Evolutionary conservation across 2,113 vertebrate species (phyloP).

Genomic region (Clarias macrocephalus): DNA sequence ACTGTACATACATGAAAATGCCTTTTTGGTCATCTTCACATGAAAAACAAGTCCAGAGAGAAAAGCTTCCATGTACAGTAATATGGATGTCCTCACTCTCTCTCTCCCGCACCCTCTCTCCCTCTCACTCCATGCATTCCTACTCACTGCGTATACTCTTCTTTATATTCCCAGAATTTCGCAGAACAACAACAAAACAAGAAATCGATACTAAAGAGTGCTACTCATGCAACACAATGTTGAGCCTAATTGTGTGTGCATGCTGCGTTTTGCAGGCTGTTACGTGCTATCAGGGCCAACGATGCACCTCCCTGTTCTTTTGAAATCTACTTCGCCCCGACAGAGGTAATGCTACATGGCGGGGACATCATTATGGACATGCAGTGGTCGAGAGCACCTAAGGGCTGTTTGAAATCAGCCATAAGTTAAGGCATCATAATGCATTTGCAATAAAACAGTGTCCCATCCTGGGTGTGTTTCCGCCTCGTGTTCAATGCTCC

Average conservation of each 20-base stretch:
- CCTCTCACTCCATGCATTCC: conserved; percentile 7
- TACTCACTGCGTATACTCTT: background rate
- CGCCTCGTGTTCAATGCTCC: background rate
- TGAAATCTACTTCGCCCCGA: background rate
- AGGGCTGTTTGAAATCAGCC: conserved; percentile 5
- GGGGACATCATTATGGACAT: background rate
- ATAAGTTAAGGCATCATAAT: background rate
- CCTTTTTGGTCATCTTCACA: background rate
- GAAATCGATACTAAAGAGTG: conserved; percentile 32
- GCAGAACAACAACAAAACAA: conserved; percentile 12
- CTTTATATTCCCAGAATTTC: background rate
- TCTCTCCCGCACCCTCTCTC: conserved; percentile 20
- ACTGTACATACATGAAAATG: background rate
- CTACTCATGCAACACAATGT: conserved; percentile 9
- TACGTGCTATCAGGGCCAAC: conserved; percentile 14
- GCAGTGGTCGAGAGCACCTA: background rate
- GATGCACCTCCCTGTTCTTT: background rate
- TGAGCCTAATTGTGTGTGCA: conserved; percentile 35
- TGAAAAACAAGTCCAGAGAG: background rate
- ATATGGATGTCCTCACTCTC: conserved; percentile 36
- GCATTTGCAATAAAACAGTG: background rate
- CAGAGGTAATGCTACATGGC: background rate
- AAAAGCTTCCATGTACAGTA: background rate
- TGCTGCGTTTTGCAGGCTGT: conserved; percentile 3
- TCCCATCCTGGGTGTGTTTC: background rate